These are phyloP conservation scores for Amphiprion percula DNA, from an alignment of 2,113 vertebrate species.

Conservation along the genomic window DNA sequence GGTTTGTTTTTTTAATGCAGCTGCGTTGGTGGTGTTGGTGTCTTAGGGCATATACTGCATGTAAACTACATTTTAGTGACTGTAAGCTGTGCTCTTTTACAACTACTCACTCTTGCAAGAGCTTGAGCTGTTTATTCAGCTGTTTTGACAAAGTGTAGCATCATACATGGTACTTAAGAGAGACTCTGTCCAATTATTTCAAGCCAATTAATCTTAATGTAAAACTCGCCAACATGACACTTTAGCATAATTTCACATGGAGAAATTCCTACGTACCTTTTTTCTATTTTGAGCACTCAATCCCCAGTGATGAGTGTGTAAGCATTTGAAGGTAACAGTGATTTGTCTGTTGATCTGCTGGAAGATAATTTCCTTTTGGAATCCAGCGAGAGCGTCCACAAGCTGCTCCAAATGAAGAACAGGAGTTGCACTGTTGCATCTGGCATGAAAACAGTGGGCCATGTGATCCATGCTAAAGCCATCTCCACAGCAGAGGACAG, in stretches of 20 bases:
- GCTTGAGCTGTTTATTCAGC: constrained; percentile 21
- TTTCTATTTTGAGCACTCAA: background rate
- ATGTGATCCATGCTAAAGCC: constrained; percentile 61
- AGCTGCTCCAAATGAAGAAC: constrained; percentile 48
- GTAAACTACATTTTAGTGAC: background rate
- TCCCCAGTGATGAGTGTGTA: background rate
- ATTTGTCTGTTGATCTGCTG: constrained; percentile 55
- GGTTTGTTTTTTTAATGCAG: background rate
- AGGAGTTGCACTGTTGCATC: constrained; percentile 67
- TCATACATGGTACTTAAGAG: background rate
- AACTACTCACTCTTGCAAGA: background rate
- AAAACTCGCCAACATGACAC: background rate
- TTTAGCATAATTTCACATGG: background rate
- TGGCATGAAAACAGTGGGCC: constrained; percentile 70
- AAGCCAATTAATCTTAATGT: background rate
- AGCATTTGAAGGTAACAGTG: constrained; percentile 30
- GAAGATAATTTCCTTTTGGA: constrained; percentile 56
- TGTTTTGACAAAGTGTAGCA: background rate
- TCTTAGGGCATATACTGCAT: background rate
- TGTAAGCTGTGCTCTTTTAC: constrained; percentile 5
- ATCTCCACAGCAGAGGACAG: constrained; percentile 63
- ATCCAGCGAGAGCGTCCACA: constrained; percentile 31
- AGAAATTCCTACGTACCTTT: background rate
- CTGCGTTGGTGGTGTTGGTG: background rate
- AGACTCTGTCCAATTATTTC: background rate